Evolutionary conservation across 2,113 vertebrate genomes (phyloP).

Genomic region (Pachypanchax playfairii): DNA sequence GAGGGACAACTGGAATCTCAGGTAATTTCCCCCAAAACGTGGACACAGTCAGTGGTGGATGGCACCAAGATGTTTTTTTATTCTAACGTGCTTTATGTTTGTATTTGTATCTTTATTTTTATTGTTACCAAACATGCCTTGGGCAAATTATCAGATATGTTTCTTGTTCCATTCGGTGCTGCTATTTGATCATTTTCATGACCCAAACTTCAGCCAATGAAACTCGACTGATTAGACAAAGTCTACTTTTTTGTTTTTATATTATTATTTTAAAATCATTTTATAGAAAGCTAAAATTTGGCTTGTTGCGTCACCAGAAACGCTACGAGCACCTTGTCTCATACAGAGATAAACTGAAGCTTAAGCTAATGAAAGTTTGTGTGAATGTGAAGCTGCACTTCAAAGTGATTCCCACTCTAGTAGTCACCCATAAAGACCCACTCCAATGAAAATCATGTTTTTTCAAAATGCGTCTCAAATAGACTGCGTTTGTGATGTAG

Average conservation of each 20-base stretch:
- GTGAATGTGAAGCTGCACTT: conserved; percentile 66
- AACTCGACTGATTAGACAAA: conserved; percentile 41
- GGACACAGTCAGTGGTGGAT: conserved; percentile 48
- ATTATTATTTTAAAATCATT: conserved; percentile 55
- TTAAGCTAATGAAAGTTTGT: conserved; percentile 55
- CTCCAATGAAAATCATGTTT: too few species aligned
- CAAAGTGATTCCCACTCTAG: conserved; percentile 53
- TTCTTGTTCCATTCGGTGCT: conserved; percentile 60
- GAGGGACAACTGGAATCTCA: conserved; percentile 78
- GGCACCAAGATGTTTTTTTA: conserved; percentile 31
- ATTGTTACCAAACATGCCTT: conserved; percentile 59
- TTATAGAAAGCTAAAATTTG: conserved; percentile 52
- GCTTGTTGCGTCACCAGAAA: conserved; percentile 12
- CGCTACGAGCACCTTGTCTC: conserved; percentile 55
- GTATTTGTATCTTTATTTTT: conserved; percentile 75
- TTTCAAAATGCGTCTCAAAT: too few species aligned
- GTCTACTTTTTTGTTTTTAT: conserved; percentile 29
- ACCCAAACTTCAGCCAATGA: conserved; percentile 63
- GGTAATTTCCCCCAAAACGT: conserved; percentile 74
- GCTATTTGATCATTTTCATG: conserved; percentile 43
- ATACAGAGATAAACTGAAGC: conserved; percentile 65
- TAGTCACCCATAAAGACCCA: conserved; percentile 22
- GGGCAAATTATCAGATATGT: conserved; percentile 11
- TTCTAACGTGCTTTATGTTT: conserved; percentile 28
- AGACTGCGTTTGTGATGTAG: too few species aligned